phyloP scores from a whole-genome alignment of 2,113 vertebrate genomes.

The Pontoporia blainvillei region DNA sequence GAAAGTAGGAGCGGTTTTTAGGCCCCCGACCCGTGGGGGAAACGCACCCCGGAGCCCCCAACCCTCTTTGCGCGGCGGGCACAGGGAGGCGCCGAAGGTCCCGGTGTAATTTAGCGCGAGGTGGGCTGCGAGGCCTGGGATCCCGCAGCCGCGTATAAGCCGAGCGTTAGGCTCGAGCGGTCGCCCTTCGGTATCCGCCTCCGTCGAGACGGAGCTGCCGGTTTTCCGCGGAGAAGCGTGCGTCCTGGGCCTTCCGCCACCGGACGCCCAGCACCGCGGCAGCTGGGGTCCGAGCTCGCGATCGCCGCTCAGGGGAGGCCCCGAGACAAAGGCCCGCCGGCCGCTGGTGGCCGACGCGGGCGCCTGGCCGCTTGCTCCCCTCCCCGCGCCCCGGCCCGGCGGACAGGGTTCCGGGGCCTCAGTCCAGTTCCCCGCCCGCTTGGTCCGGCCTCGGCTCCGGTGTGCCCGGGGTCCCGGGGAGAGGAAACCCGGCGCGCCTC shows the following conservation, averaged over 20 bases:
- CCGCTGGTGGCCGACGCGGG: background rate
- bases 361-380: background rate
- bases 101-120: background rate
- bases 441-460: background rate
- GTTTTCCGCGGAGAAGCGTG: background rate
- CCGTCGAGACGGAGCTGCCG: fast-evolving
- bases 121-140: background rate
- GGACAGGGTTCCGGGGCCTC: background rate
- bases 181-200: background rate
- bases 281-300: background rate
- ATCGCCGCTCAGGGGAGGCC: background rate
- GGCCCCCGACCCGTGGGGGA: background rate
- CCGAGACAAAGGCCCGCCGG: constrained; percentile 60
- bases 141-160: background rate
- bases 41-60: background rate
- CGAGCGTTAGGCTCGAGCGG: background rate
- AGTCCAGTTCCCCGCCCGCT: background rate
- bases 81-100: background rate
- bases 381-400: background rate
- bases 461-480: background rate
- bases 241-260: background rate
- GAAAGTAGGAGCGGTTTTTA: background rate
- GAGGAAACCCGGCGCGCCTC: background rate
- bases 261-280: background rate
- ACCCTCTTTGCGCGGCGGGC: background rate